Base-by-base conservation (phyloP, 1,140 invertebrate genomes). In the Araneus ventricosus region DNA sequence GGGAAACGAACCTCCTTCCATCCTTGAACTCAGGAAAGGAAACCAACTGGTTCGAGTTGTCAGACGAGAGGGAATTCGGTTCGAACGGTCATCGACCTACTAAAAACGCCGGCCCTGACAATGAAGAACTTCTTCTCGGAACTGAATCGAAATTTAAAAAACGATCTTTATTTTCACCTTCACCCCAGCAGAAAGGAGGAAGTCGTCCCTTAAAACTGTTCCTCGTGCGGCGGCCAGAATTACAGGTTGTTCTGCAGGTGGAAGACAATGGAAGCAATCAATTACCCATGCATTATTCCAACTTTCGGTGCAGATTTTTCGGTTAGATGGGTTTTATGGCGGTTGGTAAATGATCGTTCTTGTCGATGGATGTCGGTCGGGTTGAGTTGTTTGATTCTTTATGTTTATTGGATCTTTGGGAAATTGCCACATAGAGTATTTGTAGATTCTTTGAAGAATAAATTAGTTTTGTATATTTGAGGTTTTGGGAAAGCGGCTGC, bases 1-100 rank as follows among this genome's bases (percentile, higher is more conserved):
- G 24, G 39, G 45, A 41, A 82, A 82, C 39, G 39, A 84, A 14
- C 80, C 45, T 17, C 39, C 14, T 52, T 24, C 20, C 24, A 8
- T 84, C 80, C 80, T 45, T 41, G 80, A 84, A 84, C 39, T 84
- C 80, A 52, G 45, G 45, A 41, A 84, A 84, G 2, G 24, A 34
- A 41, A 84, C 39, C 39, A 52, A 45, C 39, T 27, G 30, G 45
- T 41, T 84, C 6, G 45, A 41, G 39, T 84, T 10, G 45, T 52
- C 39, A 52, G 45, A 84, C 80, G 41, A 84, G 80, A 45, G 80
- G 45, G 80, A 84, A 52, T n/a, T 27, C 24, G 39, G 39, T 39
- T 45, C 45, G 80, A 84, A n/a, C 39, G 80, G 80, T 84, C 80
- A 84, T 84, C 80, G 80, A 84, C 80, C 80, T 20, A 84, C 80